These are phyloP conservation scores for Syncerus caffer DNA, from an alignment of 2,797 vertebrate genomes.

Conservation along the genomic window DNA sequence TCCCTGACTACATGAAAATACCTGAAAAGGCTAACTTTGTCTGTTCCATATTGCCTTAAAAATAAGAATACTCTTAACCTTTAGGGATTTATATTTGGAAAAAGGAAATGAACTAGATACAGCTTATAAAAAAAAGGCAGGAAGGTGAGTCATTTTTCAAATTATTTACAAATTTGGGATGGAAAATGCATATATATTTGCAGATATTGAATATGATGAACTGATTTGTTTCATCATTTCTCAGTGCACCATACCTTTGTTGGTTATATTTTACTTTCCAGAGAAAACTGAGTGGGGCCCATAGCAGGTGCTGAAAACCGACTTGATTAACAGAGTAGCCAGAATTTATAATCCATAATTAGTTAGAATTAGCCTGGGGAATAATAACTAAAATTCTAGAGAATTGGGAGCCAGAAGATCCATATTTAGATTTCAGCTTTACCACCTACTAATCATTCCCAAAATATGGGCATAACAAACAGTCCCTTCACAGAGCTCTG, in stretches of 20 bases:
- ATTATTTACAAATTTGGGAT: slow-evolving; percentile 49
- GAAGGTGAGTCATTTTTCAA: slow-evolving; percentile 50
- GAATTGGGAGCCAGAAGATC: background rate
- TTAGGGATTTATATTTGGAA: slow-evolving; percentile 72
- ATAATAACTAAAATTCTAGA: background rate
- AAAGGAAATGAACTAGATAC: slow-evolving; percentile 66
- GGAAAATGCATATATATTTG: background rate
- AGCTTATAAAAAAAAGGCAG: background rate
- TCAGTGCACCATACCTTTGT: background rate
- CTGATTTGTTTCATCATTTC: slow-evolving; percentile 14
- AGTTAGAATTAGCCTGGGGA: background rate
- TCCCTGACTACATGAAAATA: slow-evolving; percentile 48
- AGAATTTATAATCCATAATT: background rate
- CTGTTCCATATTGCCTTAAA: slow-evolving; percentile 60
- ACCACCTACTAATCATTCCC: background rate
- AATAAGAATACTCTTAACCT: slow-evolving; percentile 46
- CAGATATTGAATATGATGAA: background rate
- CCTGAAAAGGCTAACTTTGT: slow-evolving; percentile 59
- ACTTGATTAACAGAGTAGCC: background rate
- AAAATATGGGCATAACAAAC: background rate
- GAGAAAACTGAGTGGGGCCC: background rate
- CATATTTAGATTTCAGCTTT: background rate
- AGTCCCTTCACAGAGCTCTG: background rate
- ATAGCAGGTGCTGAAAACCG: background rate
- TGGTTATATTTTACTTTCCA: background rate